These are phyloP conservation scores for Merluccius polli DNA, from an alignment of 2,797 vertebrate genomes.

Conservation along the genomic window DNA sequence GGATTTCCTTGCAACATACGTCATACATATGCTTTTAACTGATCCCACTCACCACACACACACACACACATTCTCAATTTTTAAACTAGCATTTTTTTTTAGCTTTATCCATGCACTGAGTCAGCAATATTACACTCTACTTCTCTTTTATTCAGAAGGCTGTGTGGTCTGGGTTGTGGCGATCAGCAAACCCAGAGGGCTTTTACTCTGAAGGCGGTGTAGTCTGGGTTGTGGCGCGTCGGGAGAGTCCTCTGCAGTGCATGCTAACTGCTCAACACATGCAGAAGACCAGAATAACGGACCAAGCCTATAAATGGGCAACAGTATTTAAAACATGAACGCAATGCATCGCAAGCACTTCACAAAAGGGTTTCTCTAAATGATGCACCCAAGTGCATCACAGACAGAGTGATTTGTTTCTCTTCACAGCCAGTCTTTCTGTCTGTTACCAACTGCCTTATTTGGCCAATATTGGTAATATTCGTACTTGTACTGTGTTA, in stretches of 20 bases:
- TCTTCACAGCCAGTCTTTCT: not conserved
- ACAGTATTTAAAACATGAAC: not conserved
- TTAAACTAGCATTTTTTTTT: not conserved
- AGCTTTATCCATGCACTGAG: not conserved
- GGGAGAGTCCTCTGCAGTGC: not conserved
- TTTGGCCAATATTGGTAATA: constrained; percentile 32
- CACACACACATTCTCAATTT: constrained; percentile 30
- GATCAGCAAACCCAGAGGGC: too few relatives aligned
- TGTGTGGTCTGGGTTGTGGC: not conserved
- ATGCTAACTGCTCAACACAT: constrained; percentile 12
- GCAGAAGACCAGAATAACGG: constrained; percentile 8
- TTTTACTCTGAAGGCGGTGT: not conserved
- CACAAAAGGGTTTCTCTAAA: not conserved
- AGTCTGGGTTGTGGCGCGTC: constrained; percentile 1
- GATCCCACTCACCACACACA: constrained; percentile 18
- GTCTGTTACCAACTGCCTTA: constrained; percentile 23
- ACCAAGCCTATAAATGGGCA: constrained; percentile 16
- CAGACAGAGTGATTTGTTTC: constrained; percentile 10
- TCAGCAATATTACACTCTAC: not conserved
- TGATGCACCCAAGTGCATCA: not conserved
- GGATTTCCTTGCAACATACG: constrained; percentile 29
- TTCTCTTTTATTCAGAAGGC: too few relatives aligned
- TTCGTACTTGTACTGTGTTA: constrained; percentile 39
- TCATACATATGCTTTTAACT: constrained; percentile 19
- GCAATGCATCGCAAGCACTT: not conserved